Conservation (phyloP, 2,797 vertebrate species). For the Falco novaeseelandiae region DNA sequence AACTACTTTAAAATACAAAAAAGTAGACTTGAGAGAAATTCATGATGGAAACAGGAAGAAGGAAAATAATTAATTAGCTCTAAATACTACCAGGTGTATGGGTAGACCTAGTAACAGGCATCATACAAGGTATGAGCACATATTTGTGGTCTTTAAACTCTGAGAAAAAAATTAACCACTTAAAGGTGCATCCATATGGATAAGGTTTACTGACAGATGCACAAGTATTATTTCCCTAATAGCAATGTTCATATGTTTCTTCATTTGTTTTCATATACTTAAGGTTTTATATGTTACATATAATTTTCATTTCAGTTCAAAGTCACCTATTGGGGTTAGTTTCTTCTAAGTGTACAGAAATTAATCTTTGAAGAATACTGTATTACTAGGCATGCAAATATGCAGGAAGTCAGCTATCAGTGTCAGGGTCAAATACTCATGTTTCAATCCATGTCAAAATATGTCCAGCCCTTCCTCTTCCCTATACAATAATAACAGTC, state of each 20-base stretch:
- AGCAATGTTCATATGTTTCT: neutral
- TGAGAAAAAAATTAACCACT: neutral
- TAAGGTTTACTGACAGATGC: neutral
- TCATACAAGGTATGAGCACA: neutral
- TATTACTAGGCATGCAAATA: neutral
- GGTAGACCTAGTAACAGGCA: neutral
- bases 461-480: neutral
- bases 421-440: neutral
- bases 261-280: slow-evolving; percentile 2
- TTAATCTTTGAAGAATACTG: neutral
- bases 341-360: neutral
- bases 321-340: neutral
- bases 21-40: neutral
- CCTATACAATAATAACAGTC: neutral
- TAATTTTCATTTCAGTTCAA: neutral
- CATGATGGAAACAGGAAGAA: neutral
- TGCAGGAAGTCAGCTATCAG: neutral
- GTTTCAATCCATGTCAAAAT: neutral
- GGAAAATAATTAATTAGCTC: neutral
- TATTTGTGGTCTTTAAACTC: neutral
- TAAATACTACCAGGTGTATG: neutral
- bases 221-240: neutral
- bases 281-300: neutral
- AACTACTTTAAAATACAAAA: neutral
- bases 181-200: neutral